phyloP scores from a whole-genome alignment of 2,888 invertebrate species.

The Napeogenes inachia region DNA sequence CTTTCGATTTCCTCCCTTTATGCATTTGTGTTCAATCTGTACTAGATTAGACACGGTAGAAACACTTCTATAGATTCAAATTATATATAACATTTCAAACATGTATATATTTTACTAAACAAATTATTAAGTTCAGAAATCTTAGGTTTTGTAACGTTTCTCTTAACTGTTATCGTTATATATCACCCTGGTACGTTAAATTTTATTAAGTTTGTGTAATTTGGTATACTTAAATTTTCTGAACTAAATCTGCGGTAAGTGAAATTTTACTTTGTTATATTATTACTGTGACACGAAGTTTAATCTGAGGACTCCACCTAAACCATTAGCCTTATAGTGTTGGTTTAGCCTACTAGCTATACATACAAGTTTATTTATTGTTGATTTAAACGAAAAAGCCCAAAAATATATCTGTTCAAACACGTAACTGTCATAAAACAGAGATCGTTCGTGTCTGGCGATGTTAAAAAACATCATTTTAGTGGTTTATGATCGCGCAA shows the following conservation, averaged over 20 bases:
- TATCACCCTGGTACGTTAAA: too few relatives aligned
- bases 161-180: too few relatives aligned
- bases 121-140: too few relatives aligned
- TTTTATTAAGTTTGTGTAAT: too few relatives aligned
- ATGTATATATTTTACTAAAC: too few relatives aligned
- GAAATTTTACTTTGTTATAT: neutral
- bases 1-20: conserved; percentile 29
- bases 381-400: conserved; percentile 12
- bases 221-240: neutral
- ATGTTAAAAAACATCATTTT: conserved; percentile 5
- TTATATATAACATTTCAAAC: too few relatives aligned
- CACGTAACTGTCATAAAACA: conserved; percentile 12
- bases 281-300: conserved; percentile 9
- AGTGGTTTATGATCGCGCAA: neutral
- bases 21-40: conserved; percentile 21
- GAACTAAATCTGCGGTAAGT: conserved; percentile 1
- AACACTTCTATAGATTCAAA: too few relatives aligned
- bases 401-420: conserved; percentile 11
- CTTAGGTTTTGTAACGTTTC: neutral
- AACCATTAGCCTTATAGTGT: conserved; percentile 13
- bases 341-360: conserved; percentile 17
- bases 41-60: neutral
- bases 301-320: conserved; percentile 11
- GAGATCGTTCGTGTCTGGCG: conserved; percentile 13
- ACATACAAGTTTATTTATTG: neutral